A percentile compares a stretch with the other conserved stretches of the same genome.
phyloP scores from a whole-genome alignment of 1,140 invertebrate genomes.

The Eueides isabella region DNA sequence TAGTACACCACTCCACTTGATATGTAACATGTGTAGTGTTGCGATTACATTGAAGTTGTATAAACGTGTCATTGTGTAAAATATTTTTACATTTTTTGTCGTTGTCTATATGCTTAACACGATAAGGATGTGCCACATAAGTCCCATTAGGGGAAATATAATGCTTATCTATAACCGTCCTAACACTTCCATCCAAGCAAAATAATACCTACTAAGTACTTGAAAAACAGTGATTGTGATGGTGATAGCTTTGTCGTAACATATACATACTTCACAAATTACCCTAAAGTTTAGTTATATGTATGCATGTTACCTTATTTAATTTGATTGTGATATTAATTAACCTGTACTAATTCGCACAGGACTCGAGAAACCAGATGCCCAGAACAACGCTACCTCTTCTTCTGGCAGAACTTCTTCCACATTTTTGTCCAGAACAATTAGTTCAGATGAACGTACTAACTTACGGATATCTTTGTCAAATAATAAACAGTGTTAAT shows the following conservation, averaged over 20 bases:
- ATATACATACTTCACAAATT: constrained; percentile 18
- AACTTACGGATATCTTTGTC: constrained; percentile 53
- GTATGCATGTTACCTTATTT: constrained; percentile 14
- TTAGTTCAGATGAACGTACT: constrained; percentile 73
- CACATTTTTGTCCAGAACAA: constrained; percentile 71
- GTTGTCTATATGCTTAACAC: constrained; percentile 10
- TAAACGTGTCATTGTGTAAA: background rate
- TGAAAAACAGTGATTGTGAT: background rate
- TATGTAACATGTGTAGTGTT: background rate
- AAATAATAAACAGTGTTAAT: constrained; percentile 41
- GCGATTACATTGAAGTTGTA: background rate
- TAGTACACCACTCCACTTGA: constrained; percentile 6
- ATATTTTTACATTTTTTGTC: background rate
- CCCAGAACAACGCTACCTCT: constrained; percentile 66
- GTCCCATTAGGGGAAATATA: background rate
- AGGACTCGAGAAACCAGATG: constrained; percentile 72
- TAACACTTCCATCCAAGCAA: constrained; percentile 12
- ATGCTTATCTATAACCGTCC: background rate
- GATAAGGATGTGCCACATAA: constrained; percentile 5
- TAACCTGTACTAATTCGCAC: constrained; percentile 60
- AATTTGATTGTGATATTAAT: constrained; percentile 26
- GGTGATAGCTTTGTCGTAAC: constrained; percentile 18
- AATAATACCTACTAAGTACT: background rate
- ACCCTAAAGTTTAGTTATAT: background rate
- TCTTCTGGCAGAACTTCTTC: constrained; percentile 70